A percentile compares a stretch with the other conserved stretches of the same genome.
These are phyloP conservation scores for Littorina saxatilis DNA, from an alignment of 1,140 invertebrate species.

Conservation along the genomic window DNA sequence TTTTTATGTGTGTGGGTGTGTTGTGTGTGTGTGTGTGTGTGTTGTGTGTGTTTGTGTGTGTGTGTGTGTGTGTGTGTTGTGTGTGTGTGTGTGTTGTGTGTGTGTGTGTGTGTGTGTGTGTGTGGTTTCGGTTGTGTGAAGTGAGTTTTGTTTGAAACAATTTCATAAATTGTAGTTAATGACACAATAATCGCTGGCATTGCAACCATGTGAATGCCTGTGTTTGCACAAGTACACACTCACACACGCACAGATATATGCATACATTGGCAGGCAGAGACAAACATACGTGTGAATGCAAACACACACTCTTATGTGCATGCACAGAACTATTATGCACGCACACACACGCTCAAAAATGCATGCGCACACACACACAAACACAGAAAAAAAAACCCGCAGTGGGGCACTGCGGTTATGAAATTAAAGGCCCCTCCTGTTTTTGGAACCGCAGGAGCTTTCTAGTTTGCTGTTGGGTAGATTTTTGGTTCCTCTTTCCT, in stretches of 20 bases:
- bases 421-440: background rate
- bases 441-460: background rate
- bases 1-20: too few species aligned
- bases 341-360: slow-evolving; percentile 1
- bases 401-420: background rate
- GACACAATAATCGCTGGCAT: background rate
- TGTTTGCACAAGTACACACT: slow-evolving; percentile 1
- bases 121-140: too few species aligned
- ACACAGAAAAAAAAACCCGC: background rate
- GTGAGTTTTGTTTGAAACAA: too few species aligned
- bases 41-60: too few species aligned
- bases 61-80: too few species aligned
- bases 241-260: slow-evolving; percentile 16
- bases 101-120: too few species aligned
- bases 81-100: too few species aligned
- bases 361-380: slow-evolving; percentile 13
- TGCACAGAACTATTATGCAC: slow-evolving; percentile 5
- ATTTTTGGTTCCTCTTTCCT: too few species aligned
- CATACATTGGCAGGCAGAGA: slow-evolving; percentile 10
- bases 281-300: background rate
- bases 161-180: too few species aligned
- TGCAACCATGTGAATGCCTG: background rate
- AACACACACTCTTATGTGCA: background rate
- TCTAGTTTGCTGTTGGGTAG: background rate
- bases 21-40: too few species aligned